Evolutionary conservation across 2,797 vertebrate species (phyloP), one percentile per base, ranked within the genome.

Genomic region (Muraenolepis orangiensis): DNA sequence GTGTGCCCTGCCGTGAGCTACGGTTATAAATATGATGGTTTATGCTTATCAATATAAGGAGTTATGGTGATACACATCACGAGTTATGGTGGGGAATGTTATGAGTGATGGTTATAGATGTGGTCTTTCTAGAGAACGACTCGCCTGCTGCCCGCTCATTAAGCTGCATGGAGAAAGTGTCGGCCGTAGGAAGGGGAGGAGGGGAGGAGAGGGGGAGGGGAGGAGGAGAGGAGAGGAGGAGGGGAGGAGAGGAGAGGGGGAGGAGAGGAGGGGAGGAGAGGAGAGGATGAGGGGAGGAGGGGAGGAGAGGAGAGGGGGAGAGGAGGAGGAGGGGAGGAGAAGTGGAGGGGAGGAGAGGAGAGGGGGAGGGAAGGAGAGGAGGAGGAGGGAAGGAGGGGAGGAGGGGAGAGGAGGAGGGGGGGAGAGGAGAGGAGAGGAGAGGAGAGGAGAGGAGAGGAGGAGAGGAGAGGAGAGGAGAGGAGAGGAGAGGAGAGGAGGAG

Each of bases 151-250:
- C 42, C 42, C 18, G 13, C 42, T 46, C 42, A 46, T 46, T 46
- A 46, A 14, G 42, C 18, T 5, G 42, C 42, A 51, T 51, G 42
- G 42, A 51, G 42, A 14, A 51, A 20, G 42, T 51, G 61, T 66
- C 12, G 23, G 61, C 7, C 61, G n/a, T 66, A 11, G 8, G n/a
- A n/a, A 64, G 12, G n/a, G 61, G 36, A 26, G 26, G 36, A 57
- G 3, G 31, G 29, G 31, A 23, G 18, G 69, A 12, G n/a, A n/a
- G n/a, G n/a, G 69, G 29, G 6, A 20, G 42, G 42, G 42, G 83
- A 79, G 78, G 85, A 78, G 80, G 72, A 78, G 74, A 36, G 67
- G 72, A 66, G 72, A 66, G 11, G 16, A 71, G 76, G 75, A 71
- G n/a, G n/a, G 79, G 2, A 72, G 20, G 3, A n/a, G 42, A 79